Evolutionary conservation across 2,113 vertebrate species (phyloP).

Genomic region (Ageneiosus marmoratus): DNA sequence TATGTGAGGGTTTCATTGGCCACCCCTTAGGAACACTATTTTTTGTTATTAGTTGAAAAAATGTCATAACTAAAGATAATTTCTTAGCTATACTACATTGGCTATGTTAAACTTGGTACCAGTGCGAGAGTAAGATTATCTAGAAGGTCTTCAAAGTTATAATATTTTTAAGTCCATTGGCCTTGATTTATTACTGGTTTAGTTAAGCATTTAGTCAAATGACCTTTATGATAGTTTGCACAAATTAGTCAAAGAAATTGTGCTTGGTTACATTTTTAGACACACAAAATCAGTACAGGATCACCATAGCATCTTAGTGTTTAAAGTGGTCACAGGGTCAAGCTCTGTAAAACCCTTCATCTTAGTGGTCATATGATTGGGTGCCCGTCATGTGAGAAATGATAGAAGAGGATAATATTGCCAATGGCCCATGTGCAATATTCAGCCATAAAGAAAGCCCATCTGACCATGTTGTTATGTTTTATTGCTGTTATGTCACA

Average conservation of each 20-base stretch:
- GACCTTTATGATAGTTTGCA: background rate
- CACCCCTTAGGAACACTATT: background rate
- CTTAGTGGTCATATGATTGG: background rate
- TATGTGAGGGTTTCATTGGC: background rate
- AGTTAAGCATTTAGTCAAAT: background rate
- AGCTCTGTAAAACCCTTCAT: background rate
- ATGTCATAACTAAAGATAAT: background rate
- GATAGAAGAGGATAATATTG: slow-evolving; percentile 35
- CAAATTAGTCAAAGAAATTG: background rate
- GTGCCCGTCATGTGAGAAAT: background rate
- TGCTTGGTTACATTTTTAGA: background rate
- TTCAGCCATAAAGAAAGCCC: slow-evolving; percentile 11
- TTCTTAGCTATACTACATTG: background rate
- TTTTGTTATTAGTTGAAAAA: background rate
- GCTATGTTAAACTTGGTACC: background rate
- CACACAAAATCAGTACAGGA: background rate
- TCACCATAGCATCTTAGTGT: background rate
- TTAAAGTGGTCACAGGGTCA: background rate
- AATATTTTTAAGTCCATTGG: background rate
- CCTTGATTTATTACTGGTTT: background rate
- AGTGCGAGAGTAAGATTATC: background rate
- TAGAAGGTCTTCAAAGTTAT: background rate
- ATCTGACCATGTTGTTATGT: slow-evolving; percentile 26
- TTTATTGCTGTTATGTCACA: slow-evolving; percentile 28
- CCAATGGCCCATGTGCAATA: slow-evolving; percentile 25